Base-by-base conservation (phyloP, 1,140 invertebrate genomes). In the Pogonomyrmex californicus region DNA sequence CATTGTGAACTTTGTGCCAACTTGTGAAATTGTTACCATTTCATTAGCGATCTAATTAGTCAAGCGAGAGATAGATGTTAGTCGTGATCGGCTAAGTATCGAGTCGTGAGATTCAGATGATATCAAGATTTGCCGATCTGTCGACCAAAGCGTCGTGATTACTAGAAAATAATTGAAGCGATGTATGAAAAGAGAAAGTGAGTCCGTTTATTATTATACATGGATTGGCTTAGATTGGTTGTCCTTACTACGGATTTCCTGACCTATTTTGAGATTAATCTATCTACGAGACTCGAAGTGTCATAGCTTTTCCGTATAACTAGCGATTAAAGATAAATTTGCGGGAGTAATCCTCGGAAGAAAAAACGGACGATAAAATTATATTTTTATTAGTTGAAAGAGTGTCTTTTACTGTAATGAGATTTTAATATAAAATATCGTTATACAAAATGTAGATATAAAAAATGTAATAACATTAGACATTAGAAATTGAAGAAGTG, bases 11-110 rank as follows among this genome's bases (percentile, higher is more conserved):
- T 79, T 90, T 78, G 68, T 23, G 54, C 49, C 38, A 87, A 90
- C n/a, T n/a, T n/a, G n/a, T n/a, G n/a, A n/a, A n/a, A n/a, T n/a
- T n/a, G n/a, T 90, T 90, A 90, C 73, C 78, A 75, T 85, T 90
- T 90, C 78, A 85, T 87, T 85, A 75, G 54, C 30, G 47, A 63
- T 54, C 87, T 87, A 87, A 90, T 90, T 90, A 90, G 41, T 85
- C 65, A 58, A n/a, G 54, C 23, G 63, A n/a, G 63, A n/a, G 36
- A 86, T 85, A 51, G 47, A 87, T 51, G n/a, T 44, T 36, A 47
- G 41, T 33, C 68, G 60, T 87, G 87, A 88, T 41, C 41, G 58
- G 54, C 56, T 56, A 54, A 47, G 60, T n/a, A 44, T n/a, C 4
- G 30, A 41, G 38, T 60, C 41, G 81, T 36, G 65, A 54, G 36